A percentile compares a stretch with the other conserved stretches of the same genome.
phyloP scores from a whole-genome alignment of 1,140 invertebrate genomes.

The Drosophila kanapiae region DNA sequence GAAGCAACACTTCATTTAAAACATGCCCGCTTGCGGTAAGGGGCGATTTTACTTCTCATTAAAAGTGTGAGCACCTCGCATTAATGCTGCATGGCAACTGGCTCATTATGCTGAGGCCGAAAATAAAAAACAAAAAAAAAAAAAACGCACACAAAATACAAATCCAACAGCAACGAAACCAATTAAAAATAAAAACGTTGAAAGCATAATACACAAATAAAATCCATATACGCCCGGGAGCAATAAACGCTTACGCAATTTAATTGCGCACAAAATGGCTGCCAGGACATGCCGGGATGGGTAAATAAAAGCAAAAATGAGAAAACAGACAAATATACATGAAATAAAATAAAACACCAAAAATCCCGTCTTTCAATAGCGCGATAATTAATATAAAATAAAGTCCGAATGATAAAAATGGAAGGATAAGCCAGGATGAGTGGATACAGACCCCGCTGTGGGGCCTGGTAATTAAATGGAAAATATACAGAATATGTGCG shows the following conservation, averaged over 20 bases:
- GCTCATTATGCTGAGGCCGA: conserved; percentile 51
- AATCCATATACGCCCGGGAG: conserved; percentile 66
- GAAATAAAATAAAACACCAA: conserved; percentile 56
- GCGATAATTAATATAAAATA: conserved; percentile 77
- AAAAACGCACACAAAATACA: conserved; percentile 55
- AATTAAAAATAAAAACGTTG: conserved; percentile 60
- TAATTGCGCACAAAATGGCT: conserved; percentile 80
- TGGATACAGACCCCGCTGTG: conserved; percentile 12
- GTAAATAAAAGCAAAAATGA: conserved; percentile 17
- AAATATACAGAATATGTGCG: conserved; percentile 5
- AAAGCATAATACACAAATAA: conserved; percentile 53
- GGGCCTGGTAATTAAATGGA: conserved; percentile 25
- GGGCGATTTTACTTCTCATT: conserved; percentile 31
- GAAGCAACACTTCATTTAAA: conserved; percentile 77
- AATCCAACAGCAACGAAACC: conserved; percentile 58
- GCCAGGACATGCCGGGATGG: conserved; percentile 19
- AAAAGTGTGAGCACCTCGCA: conserved; percentile 51
- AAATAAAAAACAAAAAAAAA: conserved; percentile 57
- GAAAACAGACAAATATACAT: conserved; percentile 42
- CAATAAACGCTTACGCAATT: conserved; percentile 82
- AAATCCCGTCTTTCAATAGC: conserved; percentile 63
- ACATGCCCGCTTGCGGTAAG: conserved; percentile 11
- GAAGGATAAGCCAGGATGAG: conserved; percentile 15
- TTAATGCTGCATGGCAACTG: conserved; percentile 70
- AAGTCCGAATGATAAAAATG: conserved; percentile 30